Percentiles rank a stretch among this genome's conserved stretches.
These are phyloP conservation scores for Solea senegalensis DNA, from an alignment of 2,113 vertebrate species.

Conservation along the genomic window DNA sequence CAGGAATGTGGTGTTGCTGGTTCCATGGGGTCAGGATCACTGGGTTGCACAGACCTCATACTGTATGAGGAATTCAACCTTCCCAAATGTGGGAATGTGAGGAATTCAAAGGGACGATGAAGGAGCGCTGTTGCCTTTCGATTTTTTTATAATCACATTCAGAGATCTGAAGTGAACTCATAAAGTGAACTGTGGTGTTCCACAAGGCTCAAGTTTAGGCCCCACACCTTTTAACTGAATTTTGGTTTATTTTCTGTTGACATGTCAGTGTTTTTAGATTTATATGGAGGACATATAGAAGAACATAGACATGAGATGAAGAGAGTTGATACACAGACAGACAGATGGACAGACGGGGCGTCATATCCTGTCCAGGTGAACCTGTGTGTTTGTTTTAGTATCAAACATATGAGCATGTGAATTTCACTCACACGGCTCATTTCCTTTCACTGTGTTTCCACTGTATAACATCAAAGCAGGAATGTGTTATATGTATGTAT, in stretches of 20 bases:
- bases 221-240: too few relatives aligned
- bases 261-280: too few relatives aligned
- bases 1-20: slow-evolving; percentile 37
- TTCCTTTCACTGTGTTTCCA: too few relatives aligned
- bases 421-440: background rate
- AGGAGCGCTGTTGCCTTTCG: background rate
- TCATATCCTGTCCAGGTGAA: slow-evolving; percentile 57
- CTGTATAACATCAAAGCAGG: slow-evolving; percentile 18
- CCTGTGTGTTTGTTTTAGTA: slow-evolving; percentile 36
- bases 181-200: too few relatives aligned
- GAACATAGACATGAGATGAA: too few relatives aligned
- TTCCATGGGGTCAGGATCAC: slow-evolving; percentile 38
- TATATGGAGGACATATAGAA: too few relatives aligned
- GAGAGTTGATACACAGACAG: too few relatives aligned
- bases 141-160: background rate
- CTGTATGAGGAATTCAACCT: slow-evolving; percentile 16
- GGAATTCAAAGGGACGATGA: slow-evolving; percentile 44
- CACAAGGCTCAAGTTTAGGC: too few relatives aligned
- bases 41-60: slow-evolving; percentile 26
- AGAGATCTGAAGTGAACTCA: background rate
- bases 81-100: slow-evolving; percentile 46
- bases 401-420: slow-evolving; percentile 6
- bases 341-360: background rate
- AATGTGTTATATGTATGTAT: slow-evolving; percentile 5
- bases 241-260: too few relatives aligned